Base-by-base conservation (phyloP, 2,888 invertebrate species). In the Steinernema carpocapsae region DNA sequence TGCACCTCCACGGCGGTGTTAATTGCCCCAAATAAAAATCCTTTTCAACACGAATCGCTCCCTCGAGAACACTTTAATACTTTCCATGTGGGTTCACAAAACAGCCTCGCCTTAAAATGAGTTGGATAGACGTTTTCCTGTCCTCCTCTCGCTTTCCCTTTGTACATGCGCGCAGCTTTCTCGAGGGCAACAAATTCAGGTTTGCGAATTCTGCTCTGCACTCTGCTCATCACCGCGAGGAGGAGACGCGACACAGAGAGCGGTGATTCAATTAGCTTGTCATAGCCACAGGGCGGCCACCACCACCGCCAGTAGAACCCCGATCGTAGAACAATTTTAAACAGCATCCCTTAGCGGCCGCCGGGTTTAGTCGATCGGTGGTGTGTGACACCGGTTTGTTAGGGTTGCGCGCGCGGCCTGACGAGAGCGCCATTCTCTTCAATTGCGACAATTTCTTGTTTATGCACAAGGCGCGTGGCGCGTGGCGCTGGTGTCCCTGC, bases 251-350 rank as follows among this genome's bases (percentile, higher is more conserved):
- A 43, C 43, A 43, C 7, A 43, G n/a, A n/a, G n/a, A n/a, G n/a
- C n/a, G 6, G 12, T 56, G 56, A 56, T 56, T 56, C 56, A 56
- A 56, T 56, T 56, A 56, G 56, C 56, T 56, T 56, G 56, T 56
- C 56, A 56, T 56, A 22, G 56, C 56, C 26, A 22, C 26, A 22
- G 43, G 10, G 43, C 43, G 7, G 10, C 10, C 43, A 7, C 43
- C 43, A 43, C 43, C 56, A n/a, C n/a, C n/a, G n/a, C n/a, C n/a
- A n/a, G n/a, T n/a, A n/a, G n/a, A n/a, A n/a, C n/a, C n/a, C n/a
- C n/a, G n/a, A n/a, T n/a, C 56, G 4, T 56, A 56, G 24, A 56
- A 24, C 56, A 56, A 24, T 17, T 56, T 26, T 7, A 3, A 43
- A 43, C 43, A 12, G 43, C 43, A 12, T 43, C 56, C 24, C 22